Evolutionary conservation across 1,140 invertebrate species (phyloP), one percentile per base, ranked within the genome.

Genomic region (Apis dorsata): DNA sequence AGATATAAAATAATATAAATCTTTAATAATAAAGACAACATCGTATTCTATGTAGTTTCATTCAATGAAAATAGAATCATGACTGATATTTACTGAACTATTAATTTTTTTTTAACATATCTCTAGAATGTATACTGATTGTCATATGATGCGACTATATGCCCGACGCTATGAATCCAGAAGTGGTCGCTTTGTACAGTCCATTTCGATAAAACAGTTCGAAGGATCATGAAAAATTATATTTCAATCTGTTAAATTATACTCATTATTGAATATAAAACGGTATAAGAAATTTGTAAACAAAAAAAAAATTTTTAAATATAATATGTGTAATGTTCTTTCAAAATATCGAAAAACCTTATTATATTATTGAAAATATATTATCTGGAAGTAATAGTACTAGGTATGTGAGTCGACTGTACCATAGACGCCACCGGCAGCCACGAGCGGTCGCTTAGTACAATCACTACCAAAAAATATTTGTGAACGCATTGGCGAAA

Each of bases 391-490:
- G 77, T 49, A 49, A 68, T 49, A 69, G 12, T 72, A 74, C 51
- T 84, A 71, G n/a, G 12, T 63, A 70, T 83, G 83, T 65, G 79
- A 78, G 13, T 11, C 11, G 86, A 88, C 82, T 92, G 89, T 92
- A 90, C 91, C 44, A 78, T 87, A 89, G 91, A 92, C 91, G 91
- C 92, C 91, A 90, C 88, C 78, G 89, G 88, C 88, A 85, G 87
- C 88, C 81, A 89, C 85, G 90, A 90, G 85, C 89, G 86, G 84
- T 79, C 84, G 90, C 90, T 89, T 88, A 7, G 87, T 90, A 92
- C 90, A 92, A 85, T 83, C 81, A 44, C 0, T 0, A 12, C 0
- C 1, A 77, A 86, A 88, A 90, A 34, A 49, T 69, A 34, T 15
- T 10, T 10, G 9, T 12, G 11, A 70, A 51, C 34, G 17, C 17